Conservation (phyloP, 2,113 vertebrate species). For the Pygoscelis antarcticus region DNA sequence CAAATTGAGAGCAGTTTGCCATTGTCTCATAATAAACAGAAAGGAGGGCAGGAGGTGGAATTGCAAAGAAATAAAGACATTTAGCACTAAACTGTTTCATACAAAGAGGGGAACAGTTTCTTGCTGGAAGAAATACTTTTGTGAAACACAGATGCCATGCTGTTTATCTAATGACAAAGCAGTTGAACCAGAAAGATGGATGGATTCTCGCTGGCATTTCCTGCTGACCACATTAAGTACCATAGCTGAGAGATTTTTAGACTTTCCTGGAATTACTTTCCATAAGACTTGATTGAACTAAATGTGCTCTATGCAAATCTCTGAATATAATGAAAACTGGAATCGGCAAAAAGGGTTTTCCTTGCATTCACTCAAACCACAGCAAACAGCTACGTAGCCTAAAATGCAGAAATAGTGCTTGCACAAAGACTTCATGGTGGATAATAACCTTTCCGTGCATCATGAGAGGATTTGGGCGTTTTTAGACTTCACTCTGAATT, state of each 20-base stretch:
- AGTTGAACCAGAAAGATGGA: slow-evolving; percentile 56
- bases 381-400: neutral
- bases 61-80: neutral
- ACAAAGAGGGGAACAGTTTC: neutral
- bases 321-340: neutral
- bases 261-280: slow-evolving; percentile 15
- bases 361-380: neutral
- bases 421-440: neutral
- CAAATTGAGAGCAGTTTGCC: neutral
- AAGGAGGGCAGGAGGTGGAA: neutral
- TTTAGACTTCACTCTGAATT: slow-evolving; percentile 45
- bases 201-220: slow-evolving; percentile 18
- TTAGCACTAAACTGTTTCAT: neutral
- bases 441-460: slow-evolving; percentile 33
- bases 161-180: slow-evolving; percentile 57
- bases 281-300: slow-evolving; percentile 7
- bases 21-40: neutral
- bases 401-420: neutral
- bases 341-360: neutral
- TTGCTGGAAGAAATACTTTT: slow-evolving; percentile 32
- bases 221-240: slow-evolving; percentile 18
- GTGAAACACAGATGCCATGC: slow-evolving; percentile 22
- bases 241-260: slow-evolving; percentile 1
- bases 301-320: slow-evolving; percentile 41
- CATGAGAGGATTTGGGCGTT: neutral